Base-by-base conservation (phyloP, 2,888 invertebrate species). In the Caenorhabditis sulstoni region DNA sequence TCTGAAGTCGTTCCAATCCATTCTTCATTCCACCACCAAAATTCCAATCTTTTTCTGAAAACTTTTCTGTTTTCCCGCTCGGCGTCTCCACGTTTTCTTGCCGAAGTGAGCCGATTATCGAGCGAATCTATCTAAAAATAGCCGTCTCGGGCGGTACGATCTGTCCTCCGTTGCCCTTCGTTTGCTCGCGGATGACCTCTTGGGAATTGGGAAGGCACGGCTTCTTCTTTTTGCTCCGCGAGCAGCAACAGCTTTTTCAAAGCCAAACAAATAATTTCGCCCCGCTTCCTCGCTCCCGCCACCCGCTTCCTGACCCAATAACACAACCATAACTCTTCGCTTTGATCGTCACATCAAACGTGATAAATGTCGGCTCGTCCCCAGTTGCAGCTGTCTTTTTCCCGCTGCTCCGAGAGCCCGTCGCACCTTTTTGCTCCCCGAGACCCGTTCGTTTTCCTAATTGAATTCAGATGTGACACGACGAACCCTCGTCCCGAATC, bases 231-330 rank as follows among this genome's bases (percentile, higher is more conserved):
- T 49, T 50, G 35, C 20, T n/a, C 47, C 22, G n/a, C 41, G 29
- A 14, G 65, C 23, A n/a, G 22, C 22, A 45, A 55, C 22, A 53
- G 47, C 62, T 71, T 62, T 71, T 64, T 64, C n/a, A 22, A 50
- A 57, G 47, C 62, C 64, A 57, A 64, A 73, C 73, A 73, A 73
- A 73, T 73, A 65, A 73, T 73, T 73, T 64, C 57, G 57, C 35
- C 41, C 61, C 41, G 16, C 18, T 53, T 22, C 45, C 18, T 23
- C 62, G 3, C 29, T 29, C 4, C n/a, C 37, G 39, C 23, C n/a
- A 14, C 3, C 12, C 20, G 12, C 53, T 41, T 50, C 57, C 39
- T 12, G 8, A 41, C 23, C 18, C 49, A 62, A 73, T 45, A 73
- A 73, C 58, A 73, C 49, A 58, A 62, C 62, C 49, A 71, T 71